Evolutionary conservation across 2,797 vertebrate species (phyloP), one percentile per base, ranked within the genome.

Genomic region (Phyllotis vaccarum): DNA sequence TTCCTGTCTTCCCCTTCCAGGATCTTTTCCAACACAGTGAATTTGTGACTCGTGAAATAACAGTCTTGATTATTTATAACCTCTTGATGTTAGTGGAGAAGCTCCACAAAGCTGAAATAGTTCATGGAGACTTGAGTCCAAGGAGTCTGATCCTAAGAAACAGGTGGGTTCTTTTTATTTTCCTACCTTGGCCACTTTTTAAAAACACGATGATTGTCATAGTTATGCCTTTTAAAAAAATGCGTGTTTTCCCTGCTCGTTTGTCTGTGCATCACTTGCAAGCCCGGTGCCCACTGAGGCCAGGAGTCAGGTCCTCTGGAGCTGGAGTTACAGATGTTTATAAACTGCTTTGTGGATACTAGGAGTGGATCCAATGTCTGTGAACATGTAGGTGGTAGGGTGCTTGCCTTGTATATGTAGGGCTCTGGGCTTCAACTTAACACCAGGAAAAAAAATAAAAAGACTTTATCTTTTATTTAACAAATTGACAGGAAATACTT

Each of bases 101-200:
- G 83, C 97, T 99, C 31, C 99, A 99, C 96, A 97, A 87, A 96
- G 98, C 97, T 0, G 98, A 99, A 85, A 98, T 99, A 91, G 98
- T 99, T 92, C 98, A 99, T 58, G 99, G 99, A 97, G 98, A 98
- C 83, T 93, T 99, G 97, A 97, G 97, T 78, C 98, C 98, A 5
- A 98, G 97, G 43, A 97, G 98, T 76, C 94, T 99, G n/a, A 97
- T 99, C 85, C 97, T 99, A 90, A 98, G 98, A 97, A 98, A 98
- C 96, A 98, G 98, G 99, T 99, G 94, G 7, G 98, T 97, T 1
- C 83, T 90, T 96, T 52, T 68, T 5, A 89, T 96, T 75, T 70
- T n/a, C n/a, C 75, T 52, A 37, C 1, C 7, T 93, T 66, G 11
- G n/a, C 1, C 37, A 40, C 70, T 70, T 94, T 96, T 78, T 21